These are phyloP conservation scores for Gambusia holbrooki DNA, from an alignment of 2,113 vertebrate genomes.

Conservation along the genomic window DNA sequence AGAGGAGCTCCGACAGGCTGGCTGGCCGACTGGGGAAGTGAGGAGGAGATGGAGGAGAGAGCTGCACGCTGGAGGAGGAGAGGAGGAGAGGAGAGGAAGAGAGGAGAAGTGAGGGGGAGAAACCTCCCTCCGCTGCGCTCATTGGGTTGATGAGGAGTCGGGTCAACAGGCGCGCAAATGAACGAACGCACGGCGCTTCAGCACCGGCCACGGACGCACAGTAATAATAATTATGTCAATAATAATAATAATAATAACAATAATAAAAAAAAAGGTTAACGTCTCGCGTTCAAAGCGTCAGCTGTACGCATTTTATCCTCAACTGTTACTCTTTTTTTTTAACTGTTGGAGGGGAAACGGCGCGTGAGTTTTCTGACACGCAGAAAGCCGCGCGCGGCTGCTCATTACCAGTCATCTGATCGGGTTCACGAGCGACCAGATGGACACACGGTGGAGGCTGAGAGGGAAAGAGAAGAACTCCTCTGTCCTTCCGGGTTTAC, in stretches of 20 bases:
- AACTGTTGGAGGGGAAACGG: background rate
- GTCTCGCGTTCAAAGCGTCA: constrained; percentile 23
- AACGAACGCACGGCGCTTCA: constrained; percentile 66
- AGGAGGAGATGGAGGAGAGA: constrained; percentile 81
- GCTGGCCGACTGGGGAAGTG: constrained; percentile 88
- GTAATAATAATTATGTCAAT: background rate
- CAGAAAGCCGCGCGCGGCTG: constrained; percentile 27
- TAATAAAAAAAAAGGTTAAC: constrained; percentile 32
- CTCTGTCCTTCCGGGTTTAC: background rate
- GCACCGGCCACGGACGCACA: constrained; percentile 67
- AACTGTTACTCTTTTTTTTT: background rate
- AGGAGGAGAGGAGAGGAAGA: constrained; percentile 81
- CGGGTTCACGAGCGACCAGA: constrained; percentile 28
- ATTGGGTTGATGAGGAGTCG: constrained; percentile 93
- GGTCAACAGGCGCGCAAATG: constrained; percentile 89
- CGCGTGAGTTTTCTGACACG: constrained; percentile 36
- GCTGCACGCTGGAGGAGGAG: constrained; percentile 59
- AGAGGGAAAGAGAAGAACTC: background rate
- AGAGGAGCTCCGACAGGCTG: constrained; percentile 80
- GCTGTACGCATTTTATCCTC: background rate
- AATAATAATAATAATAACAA: too few relatives aligned
- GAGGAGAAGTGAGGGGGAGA: constrained; percentile 58
- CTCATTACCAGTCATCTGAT: constrained; percentile 59
- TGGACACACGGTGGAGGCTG: constrained; percentile 11
- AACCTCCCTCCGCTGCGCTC: constrained; percentile 91